Percentiles rank a stretch among this genome's conserved stretches.
These are phyloP conservation scores for Novumbra hubbsi DNA, from an alignment of 2,797 vertebrate species.

Conservation along the genomic window DNA sequence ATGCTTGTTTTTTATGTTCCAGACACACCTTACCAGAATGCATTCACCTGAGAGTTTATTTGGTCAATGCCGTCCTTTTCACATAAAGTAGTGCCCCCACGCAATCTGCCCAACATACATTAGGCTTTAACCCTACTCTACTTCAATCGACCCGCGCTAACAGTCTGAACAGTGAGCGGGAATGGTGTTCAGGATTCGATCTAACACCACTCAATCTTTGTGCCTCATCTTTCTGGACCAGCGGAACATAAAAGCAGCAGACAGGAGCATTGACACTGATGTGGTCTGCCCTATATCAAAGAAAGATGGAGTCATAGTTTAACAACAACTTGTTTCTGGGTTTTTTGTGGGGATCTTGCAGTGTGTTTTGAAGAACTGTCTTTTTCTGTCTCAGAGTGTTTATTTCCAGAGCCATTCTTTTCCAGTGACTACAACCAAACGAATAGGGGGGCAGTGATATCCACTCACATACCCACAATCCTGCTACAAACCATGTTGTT, in stretches of 20 bases:
- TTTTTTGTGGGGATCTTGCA: conserved; percentile 17
- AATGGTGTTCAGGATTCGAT: conserved; percentile 32
- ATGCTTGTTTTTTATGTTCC: background rate
- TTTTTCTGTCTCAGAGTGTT: background rate
- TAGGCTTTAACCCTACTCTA: background rate
- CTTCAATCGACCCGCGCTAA: conserved; percentile 15
- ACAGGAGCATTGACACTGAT: conserved; percentile 16
- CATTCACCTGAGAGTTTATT: conserved; percentile 22
- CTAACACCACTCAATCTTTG: conserved; percentile 25
- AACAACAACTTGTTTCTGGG: background rate
- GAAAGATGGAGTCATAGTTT: conserved; percentile 7
- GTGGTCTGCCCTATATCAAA: conserved; percentile 23
- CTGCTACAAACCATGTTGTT: conserved; percentile 4
- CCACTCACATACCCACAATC: conserved; percentile 20
- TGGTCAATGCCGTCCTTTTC: conserved; percentile 4
- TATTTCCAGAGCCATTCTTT: background rate
- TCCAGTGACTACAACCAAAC: conserved; percentile 5
- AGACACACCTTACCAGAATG: background rate
- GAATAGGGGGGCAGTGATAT: conserved; percentile 9
- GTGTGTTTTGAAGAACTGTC: background rate
- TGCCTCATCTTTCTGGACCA: conserved; percentile 31
- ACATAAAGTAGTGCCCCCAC: conserved; percentile 2
- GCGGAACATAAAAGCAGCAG: conserved; percentile 11
- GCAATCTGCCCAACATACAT: background rate
- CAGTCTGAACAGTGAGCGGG: conserved; percentile 19